Percentiles rank a stretch among this genome's conserved stretches.
phyloP scores from a whole-genome alignment of 2,797 vertebrate species.

The Clamator glandarius region DNA sequence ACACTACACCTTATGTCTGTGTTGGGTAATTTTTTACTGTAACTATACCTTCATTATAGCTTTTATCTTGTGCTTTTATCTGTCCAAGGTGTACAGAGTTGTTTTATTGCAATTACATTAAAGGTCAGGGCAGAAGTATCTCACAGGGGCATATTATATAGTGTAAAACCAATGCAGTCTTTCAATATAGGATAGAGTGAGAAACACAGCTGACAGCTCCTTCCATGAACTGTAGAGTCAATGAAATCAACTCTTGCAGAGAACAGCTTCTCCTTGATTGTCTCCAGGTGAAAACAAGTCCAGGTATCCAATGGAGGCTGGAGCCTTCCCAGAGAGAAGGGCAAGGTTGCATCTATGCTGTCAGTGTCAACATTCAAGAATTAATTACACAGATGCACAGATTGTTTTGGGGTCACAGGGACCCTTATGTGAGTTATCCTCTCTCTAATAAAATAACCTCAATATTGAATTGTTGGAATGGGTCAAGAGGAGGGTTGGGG shows the following conservation, averaged over 20 bases:
- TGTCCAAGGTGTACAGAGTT: background rate
- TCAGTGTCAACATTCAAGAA: background rate
- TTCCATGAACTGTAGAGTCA: background rate
- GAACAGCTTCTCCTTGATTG: background rate
- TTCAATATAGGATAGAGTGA: background rate
- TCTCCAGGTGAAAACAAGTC: background rate
- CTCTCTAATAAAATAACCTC: background rate
- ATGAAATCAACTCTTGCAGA: background rate
- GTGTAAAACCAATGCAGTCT: background rate
- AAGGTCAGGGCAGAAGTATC: background rate
- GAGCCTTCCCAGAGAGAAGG: background rate
- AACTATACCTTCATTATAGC: background rate
- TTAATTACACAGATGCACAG: background rate
- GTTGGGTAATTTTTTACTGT: background rate
- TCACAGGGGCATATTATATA: background rate
- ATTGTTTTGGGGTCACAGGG: background rate
- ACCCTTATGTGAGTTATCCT: background rate
- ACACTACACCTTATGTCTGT: background rate
- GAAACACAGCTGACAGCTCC: background rate
- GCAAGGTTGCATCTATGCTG: accelerated
- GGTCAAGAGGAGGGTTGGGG: too few relatives aligned
- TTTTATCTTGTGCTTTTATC: background rate
- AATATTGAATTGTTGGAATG: too few relatives aligned
- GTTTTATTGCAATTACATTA: background rate
- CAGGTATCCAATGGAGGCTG: background rate